Conservation (phyloP, 2,888 invertebrate species). For the Rhorus exstirpatorius region DNA sequence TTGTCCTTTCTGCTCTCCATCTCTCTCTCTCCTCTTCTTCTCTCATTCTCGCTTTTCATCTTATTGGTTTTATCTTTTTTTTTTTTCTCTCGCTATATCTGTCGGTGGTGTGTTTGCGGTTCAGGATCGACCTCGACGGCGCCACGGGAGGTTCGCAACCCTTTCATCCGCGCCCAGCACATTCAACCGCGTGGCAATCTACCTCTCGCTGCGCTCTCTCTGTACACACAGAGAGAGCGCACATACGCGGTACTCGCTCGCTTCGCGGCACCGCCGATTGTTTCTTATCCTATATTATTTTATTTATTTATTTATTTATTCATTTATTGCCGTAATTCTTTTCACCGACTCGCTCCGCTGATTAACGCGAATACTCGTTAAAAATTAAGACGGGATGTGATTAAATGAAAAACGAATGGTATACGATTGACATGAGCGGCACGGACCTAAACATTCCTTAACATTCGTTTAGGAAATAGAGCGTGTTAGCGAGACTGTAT, state of each 20-base stretch:
- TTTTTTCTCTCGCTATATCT: too few relatives aligned
- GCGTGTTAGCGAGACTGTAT: too few relatives aligned
- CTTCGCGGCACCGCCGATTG: slow-evolving; percentile 14
- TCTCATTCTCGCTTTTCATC: slow-evolving; percentile 12
- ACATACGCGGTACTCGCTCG: not conserved
- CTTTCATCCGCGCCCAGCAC: slow-evolving; percentile 68
- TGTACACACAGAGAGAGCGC: slow-evolving; percentile 22
- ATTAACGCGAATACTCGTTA: too few relatives aligned
- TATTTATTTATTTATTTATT: not conserved
- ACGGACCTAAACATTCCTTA: too few relatives aligned
- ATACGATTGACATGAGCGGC: too few relatives aligned
- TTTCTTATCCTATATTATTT: slow-evolving; percentile 4
- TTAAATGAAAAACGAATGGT: too few relatives aligned
- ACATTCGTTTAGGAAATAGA: too few relatives aligned
- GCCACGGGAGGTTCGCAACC: slow-evolving; percentile 70
- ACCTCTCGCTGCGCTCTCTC: slow-evolving; percentile 57
- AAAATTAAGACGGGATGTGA: too few relatives aligned
- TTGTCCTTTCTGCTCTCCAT: slow-evolving; percentile 6
- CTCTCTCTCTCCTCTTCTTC: slow-evolving; percentile 13
- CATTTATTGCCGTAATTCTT: not conserved
- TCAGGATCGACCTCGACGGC: slow-evolving; percentile 68
- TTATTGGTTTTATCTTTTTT: slow-evolving; percentile 4
- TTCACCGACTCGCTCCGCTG: not conserved
- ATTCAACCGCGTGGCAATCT: slow-evolving; percentile 60
- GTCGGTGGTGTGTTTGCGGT: slow-evolving; percentile 52